Base-by-base conservation (phyloP, 2,113 vertebrate genomes). In the Vicugna pacos region DNA sequence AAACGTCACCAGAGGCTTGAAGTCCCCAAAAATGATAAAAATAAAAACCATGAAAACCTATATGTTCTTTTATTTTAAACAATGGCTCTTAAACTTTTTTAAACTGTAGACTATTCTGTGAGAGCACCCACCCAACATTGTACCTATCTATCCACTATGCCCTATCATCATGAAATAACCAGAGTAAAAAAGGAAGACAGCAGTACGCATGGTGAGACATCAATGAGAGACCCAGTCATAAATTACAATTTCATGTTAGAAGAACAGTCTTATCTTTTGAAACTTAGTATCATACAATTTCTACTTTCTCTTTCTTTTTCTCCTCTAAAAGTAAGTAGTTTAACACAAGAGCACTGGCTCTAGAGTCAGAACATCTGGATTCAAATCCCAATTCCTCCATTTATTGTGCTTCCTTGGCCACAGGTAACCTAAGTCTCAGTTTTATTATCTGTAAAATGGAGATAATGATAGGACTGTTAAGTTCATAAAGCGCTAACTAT, bases 1-100 rank as follows among this genome's bases (percentile, higher is more conserved):
- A 95, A 95, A 80, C 8, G 82, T 50, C 69, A 94, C 16, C 11
- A 92, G 52, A 97, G 75, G 16, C 67, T 75, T 28, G 52, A 91
- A 82, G 42, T 87, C 28, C 32, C 38, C 82, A 75, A 96, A 73
- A 87, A 92, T 54, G 10, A 90, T 46, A 84, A 70, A 93, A 84
- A 75, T 58, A 56, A 88, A 91, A 84, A 50, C 9, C 19, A 75
- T 64, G 30, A 93, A 87, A 93, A 73, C 26, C 22, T 75, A 52
- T 22, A 70, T 28, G 30, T 30, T 91, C 72, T 92, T 73, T 91
- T 42, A 62, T 12, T 85, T 96, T 72, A 88, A 94, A 94, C 26
- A 93, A 75, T 85, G 77, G 70, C 70, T 35, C n/a, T 60, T 50
- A 90, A 92, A 79, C 13, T 48, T 69, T 93, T 60, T 93, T 56